Evolutionary conservation across 1,140 invertebrate species (phyloP), one percentile per base, ranked within the genome.

Genomic region (Planococcus citri): DNA sequence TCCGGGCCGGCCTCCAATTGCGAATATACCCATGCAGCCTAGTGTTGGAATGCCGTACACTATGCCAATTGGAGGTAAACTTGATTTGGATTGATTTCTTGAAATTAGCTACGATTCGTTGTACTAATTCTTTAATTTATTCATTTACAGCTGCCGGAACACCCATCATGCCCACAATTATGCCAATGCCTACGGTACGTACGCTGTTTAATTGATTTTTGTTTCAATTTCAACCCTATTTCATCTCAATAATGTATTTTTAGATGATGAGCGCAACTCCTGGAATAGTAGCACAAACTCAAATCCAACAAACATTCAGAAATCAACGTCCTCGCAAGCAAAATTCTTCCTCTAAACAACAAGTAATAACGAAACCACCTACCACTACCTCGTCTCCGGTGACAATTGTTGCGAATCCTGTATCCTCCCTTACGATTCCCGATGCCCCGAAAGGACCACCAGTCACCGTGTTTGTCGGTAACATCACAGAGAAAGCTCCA

Each of bases 391-490:
- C 68, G 9, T 17, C 69, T 1, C 70, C 25, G 12, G 12, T 37
- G 8, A n/a, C 68, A 58, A 51, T 69, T 10, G 41, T 51, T 17
- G 41, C 41, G 4, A 58, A 64, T 33, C 60, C 58, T 37, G 27
- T 60, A 71, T 70, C 73, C 57, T 71, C 71, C 61, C 4, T 51
- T 17, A 51, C 41, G 3, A 51, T 51, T 51, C 68, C 77, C 10
- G 69, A 73, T 2, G 78, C 64, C 75, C 78, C 78, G 73, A 83
- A 85, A 69, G 93, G 92, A 0, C 93, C 94, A 0, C 86, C 94
- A 0, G 95, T 98, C 17, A 98, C 95, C 20, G 95, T 99, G 0
- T 99, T 99, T 81, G 93, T 98, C 61, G 96, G 97, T 24, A 99
- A 98, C 80, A 99, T 99, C 70, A 93, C 92, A 76, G 94, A 97